Evolutionary conservation across 2,113 vertebrate species (phyloP).

Genomic region (Panthera leo): DNA sequence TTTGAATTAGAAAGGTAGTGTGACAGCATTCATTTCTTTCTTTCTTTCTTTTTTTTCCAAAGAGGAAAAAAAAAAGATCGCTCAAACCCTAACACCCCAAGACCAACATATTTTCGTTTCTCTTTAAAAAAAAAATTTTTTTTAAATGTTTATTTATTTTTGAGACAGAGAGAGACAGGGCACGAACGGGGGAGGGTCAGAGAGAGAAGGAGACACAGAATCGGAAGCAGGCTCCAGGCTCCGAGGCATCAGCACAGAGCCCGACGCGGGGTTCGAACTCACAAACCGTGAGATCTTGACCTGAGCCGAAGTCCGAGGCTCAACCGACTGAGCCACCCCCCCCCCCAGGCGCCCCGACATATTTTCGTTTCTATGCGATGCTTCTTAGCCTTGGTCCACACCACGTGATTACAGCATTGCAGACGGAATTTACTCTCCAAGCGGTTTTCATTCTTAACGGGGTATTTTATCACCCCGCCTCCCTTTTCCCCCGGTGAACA

Average conservation of each 20-base stretch:
- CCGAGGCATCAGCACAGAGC: too few relatives aligned
- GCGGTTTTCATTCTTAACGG: background rate
- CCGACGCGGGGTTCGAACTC: too few relatives aligned
- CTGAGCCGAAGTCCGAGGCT: too few relatives aligned
- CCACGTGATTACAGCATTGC: rapidly evolving
- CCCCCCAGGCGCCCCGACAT: background rate
- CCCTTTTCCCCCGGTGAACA: background rate
- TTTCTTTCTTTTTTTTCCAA: too few relatives aligned
- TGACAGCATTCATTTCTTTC: background rate
- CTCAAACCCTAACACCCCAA: background rate
- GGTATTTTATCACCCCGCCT: background rate
- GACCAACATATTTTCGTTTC: background rate
- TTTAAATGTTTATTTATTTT: too few relatives aligned
- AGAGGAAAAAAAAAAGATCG: background rate
- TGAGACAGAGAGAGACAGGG: too few relatives aligned
- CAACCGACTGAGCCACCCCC: too few relatives aligned
- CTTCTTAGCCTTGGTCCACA: background rate
- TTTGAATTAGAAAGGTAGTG: conserved; percentile 41
- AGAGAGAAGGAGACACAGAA: too few relatives aligned
- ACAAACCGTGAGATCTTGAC: too few relatives aligned
- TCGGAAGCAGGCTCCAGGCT: too few relatives aligned
- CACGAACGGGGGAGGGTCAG: too few relatives aligned
- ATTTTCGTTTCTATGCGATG: background rate
- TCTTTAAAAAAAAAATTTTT: background rate
- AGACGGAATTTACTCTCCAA: background rate